Conservation (phyloP, 1,140 invertebrate species). For the Drosophila rhopaloa region DNA sequence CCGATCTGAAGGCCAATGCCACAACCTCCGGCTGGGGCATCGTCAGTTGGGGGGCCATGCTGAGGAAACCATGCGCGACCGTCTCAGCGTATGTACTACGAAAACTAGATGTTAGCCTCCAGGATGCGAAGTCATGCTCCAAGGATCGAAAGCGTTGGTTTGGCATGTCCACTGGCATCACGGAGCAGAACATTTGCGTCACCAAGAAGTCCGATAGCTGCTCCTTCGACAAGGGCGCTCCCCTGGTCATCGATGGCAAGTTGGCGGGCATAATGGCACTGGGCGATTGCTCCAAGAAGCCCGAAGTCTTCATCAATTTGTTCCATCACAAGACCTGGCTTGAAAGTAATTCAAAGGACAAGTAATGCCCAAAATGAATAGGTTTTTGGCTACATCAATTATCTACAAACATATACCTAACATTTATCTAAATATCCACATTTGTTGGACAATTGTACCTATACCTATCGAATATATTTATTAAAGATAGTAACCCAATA, state of each 20-base stretch:
- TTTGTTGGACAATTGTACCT: too few species aligned
- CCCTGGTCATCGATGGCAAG: background rate
- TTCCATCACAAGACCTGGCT: background rate
- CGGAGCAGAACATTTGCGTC: background rate
- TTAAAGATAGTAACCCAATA: too few species aligned
- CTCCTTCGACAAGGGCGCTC: background rate
- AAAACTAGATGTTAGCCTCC: background rate
- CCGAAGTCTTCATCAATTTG: background rate
- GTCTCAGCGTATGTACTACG: background rate
- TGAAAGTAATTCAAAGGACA: background rate
- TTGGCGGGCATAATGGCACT: background rate
- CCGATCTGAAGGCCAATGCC: background rate
- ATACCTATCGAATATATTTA: too few species aligned
- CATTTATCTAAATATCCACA: too few species aligned
- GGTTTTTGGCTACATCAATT: too few species aligned
- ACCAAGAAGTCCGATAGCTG: background rate
- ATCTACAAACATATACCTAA: too few species aligned
- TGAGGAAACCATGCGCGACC: too few species aligned
- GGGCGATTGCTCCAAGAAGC: background rate
- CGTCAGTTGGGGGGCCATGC: background rate
- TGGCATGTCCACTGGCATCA: background rate
- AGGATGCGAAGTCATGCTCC: background rate
- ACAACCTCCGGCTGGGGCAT: background rate
- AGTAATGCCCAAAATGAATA: too few species aligned
- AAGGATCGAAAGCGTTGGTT: background rate